Percentiles rank a stretch among this genome's conserved stretches.
phyloP scores from a whole-genome alignment of 2,888 invertebrate species.

The Synergus gifuensis region DNA sequence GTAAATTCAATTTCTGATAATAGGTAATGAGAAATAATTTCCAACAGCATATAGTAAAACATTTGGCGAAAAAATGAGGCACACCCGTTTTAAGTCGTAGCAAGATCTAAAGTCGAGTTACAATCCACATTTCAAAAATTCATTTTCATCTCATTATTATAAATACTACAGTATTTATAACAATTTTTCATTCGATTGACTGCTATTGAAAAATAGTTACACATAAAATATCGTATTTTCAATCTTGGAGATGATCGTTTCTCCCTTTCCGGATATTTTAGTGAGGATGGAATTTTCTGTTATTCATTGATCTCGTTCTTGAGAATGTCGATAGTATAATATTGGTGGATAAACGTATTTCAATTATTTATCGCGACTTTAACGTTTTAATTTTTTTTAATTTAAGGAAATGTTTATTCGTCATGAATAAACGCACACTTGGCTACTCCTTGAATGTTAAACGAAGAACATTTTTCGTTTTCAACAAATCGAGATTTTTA shows the following conservation, averaged over 20 bases:
- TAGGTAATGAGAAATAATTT: neutral
- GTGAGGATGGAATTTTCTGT: constrained; percentile 28
- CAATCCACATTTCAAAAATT: constrained; percentile 3
- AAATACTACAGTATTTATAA: constrained; percentile 14
- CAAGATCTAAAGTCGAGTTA: constrained; percentile 18
- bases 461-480: constrained; percentile 19
- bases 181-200: constrained; percentile 17
- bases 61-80: constrained; percentile 29
- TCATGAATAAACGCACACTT: neutral
- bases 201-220: constrained; percentile 22
- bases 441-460: constrained; percentile 10
- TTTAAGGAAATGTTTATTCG: neutral
- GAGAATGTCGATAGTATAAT: neutral
- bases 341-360: neutral
- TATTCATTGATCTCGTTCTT: constrained; percentile 23
- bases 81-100: constrained; percentile 6
- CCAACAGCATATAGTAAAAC: constrained; percentile 32
- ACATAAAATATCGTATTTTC: constrained; percentile 22
- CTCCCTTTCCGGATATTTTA: neutral
- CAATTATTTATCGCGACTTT: neutral
- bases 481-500: constrained; percentile 28
- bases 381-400: no score
- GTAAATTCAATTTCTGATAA: neutral
- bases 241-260: constrained; percentile 6
- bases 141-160: neutral